These are phyloP conservation scores for Eudemis profundana DNA, from an alignment of 2,888 invertebrate species.

Conservation along the genomic window DNA sequence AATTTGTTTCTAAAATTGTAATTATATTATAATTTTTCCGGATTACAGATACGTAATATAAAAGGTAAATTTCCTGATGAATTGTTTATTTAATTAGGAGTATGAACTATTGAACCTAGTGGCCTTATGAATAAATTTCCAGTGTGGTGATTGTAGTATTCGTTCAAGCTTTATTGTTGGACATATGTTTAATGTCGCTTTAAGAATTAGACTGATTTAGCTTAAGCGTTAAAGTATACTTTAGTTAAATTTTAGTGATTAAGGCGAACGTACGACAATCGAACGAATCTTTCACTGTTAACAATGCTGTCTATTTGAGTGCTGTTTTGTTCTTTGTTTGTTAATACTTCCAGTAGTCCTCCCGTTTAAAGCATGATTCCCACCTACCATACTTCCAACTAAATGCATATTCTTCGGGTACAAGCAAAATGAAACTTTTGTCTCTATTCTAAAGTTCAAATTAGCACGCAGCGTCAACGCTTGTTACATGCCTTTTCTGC, in stretches of 20 bases:
- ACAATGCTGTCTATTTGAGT: constrained; percentile 38
- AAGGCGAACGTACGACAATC: constrained; percentile 71
- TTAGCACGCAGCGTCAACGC: too few relatives aligned
- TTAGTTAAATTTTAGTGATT: constrained; percentile 76
- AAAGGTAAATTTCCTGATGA: constrained; percentile 49
- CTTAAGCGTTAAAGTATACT: constrained; percentile 82
- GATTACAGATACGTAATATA: constrained; percentile 47
- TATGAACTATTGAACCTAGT: constrained; percentile 58
- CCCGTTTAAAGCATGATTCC: not conserved
- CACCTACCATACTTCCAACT: not conserved
- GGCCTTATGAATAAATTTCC: constrained; percentile 81
- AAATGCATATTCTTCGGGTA: not conserved
- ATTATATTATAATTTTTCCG: constrained; percentile 50
- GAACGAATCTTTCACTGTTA: constrained; percentile 62
- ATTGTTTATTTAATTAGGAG: constrained; percentile 29
- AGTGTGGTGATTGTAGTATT: constrained; percentile 77
- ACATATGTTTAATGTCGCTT: constrained; percentile 78
- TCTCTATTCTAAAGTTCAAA: too few relatives aligned
- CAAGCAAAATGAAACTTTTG: too few relatives aligned
- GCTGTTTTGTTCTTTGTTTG: constrained; percentile 33
- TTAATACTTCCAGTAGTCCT: not conserved
- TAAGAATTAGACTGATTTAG: constrained; percentile 86
- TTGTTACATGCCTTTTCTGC: too few relatives aligned
- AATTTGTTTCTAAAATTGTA: constrained; percentile 54
- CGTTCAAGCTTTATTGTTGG: constrained; percentile 83